Conservation (phyloP, 2,888 invertebrate genomes). For the Drosophila paracracens region DNA sequence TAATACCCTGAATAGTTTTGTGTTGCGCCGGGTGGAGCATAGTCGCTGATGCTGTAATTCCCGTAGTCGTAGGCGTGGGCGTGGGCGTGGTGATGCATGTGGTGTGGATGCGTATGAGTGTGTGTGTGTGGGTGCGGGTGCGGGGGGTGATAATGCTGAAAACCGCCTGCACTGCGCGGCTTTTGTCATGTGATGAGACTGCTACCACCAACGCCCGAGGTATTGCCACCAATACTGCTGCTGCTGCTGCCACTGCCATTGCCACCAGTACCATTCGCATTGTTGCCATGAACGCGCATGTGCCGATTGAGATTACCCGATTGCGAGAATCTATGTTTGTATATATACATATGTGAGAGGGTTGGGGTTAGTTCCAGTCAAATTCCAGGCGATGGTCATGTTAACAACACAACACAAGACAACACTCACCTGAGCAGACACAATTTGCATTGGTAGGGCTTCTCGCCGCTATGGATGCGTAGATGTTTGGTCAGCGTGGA, state of each 20-base stretch:
- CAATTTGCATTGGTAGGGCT: slow-evolving; percentile 98
- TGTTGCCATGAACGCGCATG: slow-evolving; percentile 97
- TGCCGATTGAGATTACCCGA: slow-evolving; percentile 99
- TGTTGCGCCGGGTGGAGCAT: slow-evolving; percentile 83
- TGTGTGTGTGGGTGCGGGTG: slow-evolving; percentile 62
- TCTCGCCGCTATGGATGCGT: slow-evolving; percentile 91
- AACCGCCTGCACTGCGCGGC: slow-evolving; percentile 83
- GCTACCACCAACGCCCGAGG: slow-evolving; percentile 50
- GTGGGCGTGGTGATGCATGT: slow-evolving; percentile 53
- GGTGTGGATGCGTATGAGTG: slow-evolving; percentile 52
- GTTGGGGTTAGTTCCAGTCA: slow-evolving; percentile 34
- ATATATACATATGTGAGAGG: slow-evolving; percentile 16
- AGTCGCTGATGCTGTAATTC: slow-evolving; percentile 83
- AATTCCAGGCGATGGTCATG: slow-evolving; percentile 3
- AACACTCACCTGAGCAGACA: slow-evolving; percentile 91
- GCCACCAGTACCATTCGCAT: slow-evolving; percentile 76
- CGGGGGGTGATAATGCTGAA: slow-evolving; percentile 84
- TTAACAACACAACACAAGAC: not conserved
- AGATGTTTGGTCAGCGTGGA: slow-evolving; percentile 99
- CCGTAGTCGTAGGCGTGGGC: slow-evolving; percentile 75
- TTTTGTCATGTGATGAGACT: slow-evolving; percentile 88
- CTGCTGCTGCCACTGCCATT: slow-evolving; percentile 33
- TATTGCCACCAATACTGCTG: slow-evolving; percentile 48
- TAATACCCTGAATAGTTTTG: slow-evolving; percentile 85
- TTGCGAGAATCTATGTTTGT: slow-evolving; percentile 92